These are phyloP conservation scores for Acanthis flammea DNA, from an alignment of 2,797 vertebrate species.

Conservation along the genomic window DNA sequence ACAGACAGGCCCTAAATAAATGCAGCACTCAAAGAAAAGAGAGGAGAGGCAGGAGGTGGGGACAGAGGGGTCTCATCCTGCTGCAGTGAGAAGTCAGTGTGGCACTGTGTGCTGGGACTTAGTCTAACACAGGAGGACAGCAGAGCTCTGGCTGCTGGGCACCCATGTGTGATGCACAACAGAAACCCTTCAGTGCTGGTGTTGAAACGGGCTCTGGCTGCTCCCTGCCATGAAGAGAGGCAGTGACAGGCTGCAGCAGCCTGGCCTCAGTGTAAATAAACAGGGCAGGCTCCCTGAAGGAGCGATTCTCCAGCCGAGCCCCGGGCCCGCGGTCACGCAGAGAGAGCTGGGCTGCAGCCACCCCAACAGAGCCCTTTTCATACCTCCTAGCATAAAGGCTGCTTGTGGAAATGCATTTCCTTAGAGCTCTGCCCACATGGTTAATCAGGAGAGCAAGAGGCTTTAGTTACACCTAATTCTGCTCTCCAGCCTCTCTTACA, in stretches of 20 bases:
- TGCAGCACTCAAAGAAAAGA: neutral
- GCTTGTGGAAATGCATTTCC: slow-evolving; percentile 31
- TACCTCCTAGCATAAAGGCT: slow-evolving; percentile 8
- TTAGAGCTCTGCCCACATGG: neutral
- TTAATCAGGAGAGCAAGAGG: slow-evolving; percentile 11
- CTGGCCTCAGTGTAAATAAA: slow-evolving; percentile 33
- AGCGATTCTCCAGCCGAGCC: neutral
- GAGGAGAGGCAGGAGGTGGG: neutral
- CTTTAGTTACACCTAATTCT: neutral
- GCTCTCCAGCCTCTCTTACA: neutral
- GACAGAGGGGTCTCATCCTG: neutral
- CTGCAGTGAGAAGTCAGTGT: neutral
- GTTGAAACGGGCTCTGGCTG: neutral
- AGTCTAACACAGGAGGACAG: neutral
- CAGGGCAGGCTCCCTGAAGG: slow-evolving; percentile 16
- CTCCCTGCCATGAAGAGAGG: neutral
- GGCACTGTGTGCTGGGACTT: accelerated
- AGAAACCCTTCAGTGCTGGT: neutral
- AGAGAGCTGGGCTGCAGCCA: neutral
- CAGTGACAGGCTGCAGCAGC: neutral
- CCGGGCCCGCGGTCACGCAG: neutral
- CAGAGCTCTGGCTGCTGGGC: neutral
- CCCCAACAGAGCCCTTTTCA: slow-evolving; percentile 61
- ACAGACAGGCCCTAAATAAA: neutral
- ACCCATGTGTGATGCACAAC: neutral